Base-by-base conservation (phyloP, 2,113 vertebrate species). In the Syngnathus floridae region DNA sequence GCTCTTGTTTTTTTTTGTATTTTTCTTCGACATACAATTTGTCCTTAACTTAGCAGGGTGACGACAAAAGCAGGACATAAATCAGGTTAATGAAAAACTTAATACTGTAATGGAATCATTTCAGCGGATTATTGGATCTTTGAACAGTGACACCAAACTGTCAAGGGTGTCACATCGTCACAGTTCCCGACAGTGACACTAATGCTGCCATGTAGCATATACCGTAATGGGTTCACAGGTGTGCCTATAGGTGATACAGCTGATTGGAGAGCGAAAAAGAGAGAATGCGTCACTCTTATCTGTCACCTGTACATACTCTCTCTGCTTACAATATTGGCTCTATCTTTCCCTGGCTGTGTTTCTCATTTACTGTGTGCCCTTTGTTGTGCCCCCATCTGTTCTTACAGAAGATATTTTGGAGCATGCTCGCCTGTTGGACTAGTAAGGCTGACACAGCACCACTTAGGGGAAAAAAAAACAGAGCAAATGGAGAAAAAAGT, bases 101-200 rank as follows among this genome's bases (percentile, higher is more conserved):
- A 78, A 75, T 88, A 87, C 85, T 82, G 76, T 75, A 66, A 87
- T 84, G 76, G 78, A 64, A 77, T 83, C 58, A 78, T 83, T 83
- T 86, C 83, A 76, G 71, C 80, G 78, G 82, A 81, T 85, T 77
- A 86, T 22, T 72, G 70, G 78, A 83, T 87, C 72, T 79, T 64
- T 71, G 82, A 76, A 80, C 72, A 73, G 54, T 91, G 90, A 89
- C 91, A 91, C 90, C 86, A 91, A 91, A 91, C 90, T 91, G 91
- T 92, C 91, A 91, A 87, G 70, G 62, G 86, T 89, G 89, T 91
- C 90, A 90, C 76, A 31, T 78, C 82, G 75, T 89, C 86, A 89
- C 84, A 87, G 85, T 85, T 84, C 72, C 66, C 60, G 58, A 37
- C 40, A 61, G 59, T 45, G 59, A 61, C 12, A 61, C 40, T 16